Evolutionary conservation across 2,113 vertebrate species (phyloP), one percentile per base, ranked within the genome.

Genomic region (Enhydra lutris): DNA sequence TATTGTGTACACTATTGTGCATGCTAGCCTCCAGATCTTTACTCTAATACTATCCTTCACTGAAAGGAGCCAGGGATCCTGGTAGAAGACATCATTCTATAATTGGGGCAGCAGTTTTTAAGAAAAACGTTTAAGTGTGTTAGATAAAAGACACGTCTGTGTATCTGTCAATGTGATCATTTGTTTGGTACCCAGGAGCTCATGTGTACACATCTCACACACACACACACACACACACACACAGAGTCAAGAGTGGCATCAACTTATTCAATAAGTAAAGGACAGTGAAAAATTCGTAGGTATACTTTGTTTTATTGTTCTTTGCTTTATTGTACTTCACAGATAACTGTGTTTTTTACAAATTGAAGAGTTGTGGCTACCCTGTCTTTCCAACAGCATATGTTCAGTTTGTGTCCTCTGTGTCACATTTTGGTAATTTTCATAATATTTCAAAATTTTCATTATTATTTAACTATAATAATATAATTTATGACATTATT

Each of bases 241-340:
- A 47, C 4, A 21, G 7, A 57, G 1, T 6, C 6, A 39, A 23
- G 21, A 23, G 4, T 11, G 3, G 3, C 1, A 7, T 39, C 69
- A 92, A 39, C 42, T 83, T 8, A 85, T 81, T 91, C 34, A 52
- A 17, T 91, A 79, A 79, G 18, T 45, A 59, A 57, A 86, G 15
- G 20, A 59, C 87, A 74, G 29, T 67, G 18, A 65, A 91, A 13
- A 80, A 69, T 5, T 42, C 24, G 5, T 12, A 39, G 20, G 21
- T 23, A 39, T 39, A 39, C n/a, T 18, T 39, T 39, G 9, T 39
- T 73, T 73, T 39, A 73, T 67, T 12, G 20, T 71, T 36, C 69
- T 71, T 39, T 36, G 34, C 20, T 71, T 71, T 71, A 71, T 21
- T 73, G 69, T 73, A 39, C 69, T 73, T 73, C 36, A 39, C 36